These are phyloP conservation scores for Spicauda simplicius DNA, from an alignment of 2,888 invertebrate species.

Conservation along the genomic window DNA sequence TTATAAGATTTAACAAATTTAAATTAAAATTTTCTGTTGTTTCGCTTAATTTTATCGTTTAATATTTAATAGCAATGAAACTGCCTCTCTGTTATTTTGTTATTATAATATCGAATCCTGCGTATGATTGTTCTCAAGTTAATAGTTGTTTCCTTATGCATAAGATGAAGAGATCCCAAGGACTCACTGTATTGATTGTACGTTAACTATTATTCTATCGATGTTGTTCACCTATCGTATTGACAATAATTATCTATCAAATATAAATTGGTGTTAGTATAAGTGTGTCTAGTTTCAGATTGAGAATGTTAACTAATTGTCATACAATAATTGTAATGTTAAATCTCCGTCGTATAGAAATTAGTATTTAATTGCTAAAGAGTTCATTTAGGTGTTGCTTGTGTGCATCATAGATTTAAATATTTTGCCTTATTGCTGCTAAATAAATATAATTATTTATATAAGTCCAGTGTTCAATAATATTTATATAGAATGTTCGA, in stretches of 20 bases:
- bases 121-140: not conserved
- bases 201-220: not conserved
- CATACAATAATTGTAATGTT: not conserved
- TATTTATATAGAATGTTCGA: not conserved
- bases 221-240: slow-evolving; percentile 51
- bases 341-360: not conserved
- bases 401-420: not conserved
- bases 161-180: too few species aligned
- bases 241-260: slow-evolving; percentile 57
- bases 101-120: not conserved
- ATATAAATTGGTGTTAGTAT: slow-evolving; percentile 47
- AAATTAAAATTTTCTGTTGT: slow-evolving; percentile 2
- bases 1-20: not conserved
- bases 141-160: not conserved
- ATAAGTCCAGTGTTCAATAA: not conserved
- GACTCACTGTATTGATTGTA: not conserved
- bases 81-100: slow-evolving; percentile 22
- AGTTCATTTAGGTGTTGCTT: not conserved
- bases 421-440: not conserved
- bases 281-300: slow-evolving; percentile 39
- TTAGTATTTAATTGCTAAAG: not conserved
- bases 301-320: slow-evolving; percentile 19
- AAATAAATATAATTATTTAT: not conserved
- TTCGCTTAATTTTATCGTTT: not conserved
- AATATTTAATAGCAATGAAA: not conserved